Percentiles rank a stretch among this genome's conserved stretches.
Conservation (phyloP, 1,140 invertebrate genomes). For the Steinernema khuongi region DNA sequence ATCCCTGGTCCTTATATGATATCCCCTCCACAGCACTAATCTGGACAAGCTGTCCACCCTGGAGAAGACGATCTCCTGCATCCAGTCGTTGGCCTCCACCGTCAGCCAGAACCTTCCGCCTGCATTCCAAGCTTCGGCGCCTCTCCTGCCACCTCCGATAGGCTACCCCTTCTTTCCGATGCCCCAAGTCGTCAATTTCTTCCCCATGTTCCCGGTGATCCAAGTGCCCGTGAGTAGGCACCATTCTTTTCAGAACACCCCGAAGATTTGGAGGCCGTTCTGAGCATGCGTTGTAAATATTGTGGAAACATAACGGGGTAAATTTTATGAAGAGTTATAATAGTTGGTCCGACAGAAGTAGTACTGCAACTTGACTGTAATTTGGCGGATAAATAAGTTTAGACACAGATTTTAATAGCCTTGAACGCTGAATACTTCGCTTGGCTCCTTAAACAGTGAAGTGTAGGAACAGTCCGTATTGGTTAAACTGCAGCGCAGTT, state of each 20-base stretch:
- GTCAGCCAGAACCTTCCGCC: not conserved
- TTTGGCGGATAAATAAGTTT: no score
- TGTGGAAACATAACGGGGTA: not conserved
- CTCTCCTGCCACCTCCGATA: not conserved
- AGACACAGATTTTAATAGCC: no score
- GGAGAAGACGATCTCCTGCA: not conserved
- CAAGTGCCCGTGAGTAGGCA: not conserved
- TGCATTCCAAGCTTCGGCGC: not conserved
- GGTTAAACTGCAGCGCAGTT: no score
- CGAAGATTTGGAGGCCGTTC: not conserved
- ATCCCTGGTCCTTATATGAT: not conserved
- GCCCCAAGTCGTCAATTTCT: not conserved
- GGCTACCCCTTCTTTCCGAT: not conserved
- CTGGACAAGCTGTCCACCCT: not conserved
- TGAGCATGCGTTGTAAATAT: not conserved
- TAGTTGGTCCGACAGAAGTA: not conserved
- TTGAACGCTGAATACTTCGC: no score
- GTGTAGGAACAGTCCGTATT: no score
- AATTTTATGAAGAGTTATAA: no score
- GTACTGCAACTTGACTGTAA: no score
- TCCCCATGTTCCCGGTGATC: not conserved
- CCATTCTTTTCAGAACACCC: not conserved
- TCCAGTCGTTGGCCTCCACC: not conserved
- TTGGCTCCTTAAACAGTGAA: no score
- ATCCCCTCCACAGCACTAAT: not conserved